Evolutionary conservation across 64 coral and sea anemone genomes (phyloP).

Genomic region (Actinia equina): DNA sequence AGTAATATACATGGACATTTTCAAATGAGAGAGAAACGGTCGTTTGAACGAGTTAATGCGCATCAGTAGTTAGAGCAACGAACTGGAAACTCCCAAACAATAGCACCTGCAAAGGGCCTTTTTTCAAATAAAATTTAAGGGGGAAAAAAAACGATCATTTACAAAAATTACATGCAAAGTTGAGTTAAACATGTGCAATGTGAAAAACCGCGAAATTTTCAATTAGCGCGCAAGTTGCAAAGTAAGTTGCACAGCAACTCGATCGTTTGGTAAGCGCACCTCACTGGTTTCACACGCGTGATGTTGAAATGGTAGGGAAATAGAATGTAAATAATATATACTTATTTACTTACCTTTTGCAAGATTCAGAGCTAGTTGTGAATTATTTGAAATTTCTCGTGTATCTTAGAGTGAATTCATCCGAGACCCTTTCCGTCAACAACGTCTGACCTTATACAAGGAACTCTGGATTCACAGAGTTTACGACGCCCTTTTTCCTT

Average conservation of each 20-base stretch:
- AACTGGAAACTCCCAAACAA: conserved; percentile 4
- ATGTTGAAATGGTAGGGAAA: not conserved
- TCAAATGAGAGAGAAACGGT: not conserved
- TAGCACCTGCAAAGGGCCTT: not conserved
- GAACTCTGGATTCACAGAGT: not conserved
- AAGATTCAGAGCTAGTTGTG: not conserved
- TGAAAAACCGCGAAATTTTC: not conserved
- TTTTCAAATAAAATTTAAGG: not conserved
- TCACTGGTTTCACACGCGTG: not conserved
- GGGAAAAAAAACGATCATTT: not conserved
- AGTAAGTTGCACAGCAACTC: no score
- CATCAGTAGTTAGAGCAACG: not conserved
- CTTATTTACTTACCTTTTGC: not conserved
- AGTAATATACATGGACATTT: no score
- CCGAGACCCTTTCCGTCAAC: not conserved
- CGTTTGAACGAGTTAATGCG: not conserved
- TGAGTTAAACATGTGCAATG: not conserved
- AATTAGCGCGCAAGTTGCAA: not conserved
- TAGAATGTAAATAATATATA: not conserved
- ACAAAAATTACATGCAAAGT: not conserved
- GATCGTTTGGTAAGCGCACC: no score
- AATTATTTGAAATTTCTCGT: not conserved
- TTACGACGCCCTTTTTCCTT: not conserved
- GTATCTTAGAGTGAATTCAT: not conserved
- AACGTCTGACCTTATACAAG: not conserved